Conservation (phyloP, 2,888 invertebrate genomes). For the Cephus rjabovi region DNA sequence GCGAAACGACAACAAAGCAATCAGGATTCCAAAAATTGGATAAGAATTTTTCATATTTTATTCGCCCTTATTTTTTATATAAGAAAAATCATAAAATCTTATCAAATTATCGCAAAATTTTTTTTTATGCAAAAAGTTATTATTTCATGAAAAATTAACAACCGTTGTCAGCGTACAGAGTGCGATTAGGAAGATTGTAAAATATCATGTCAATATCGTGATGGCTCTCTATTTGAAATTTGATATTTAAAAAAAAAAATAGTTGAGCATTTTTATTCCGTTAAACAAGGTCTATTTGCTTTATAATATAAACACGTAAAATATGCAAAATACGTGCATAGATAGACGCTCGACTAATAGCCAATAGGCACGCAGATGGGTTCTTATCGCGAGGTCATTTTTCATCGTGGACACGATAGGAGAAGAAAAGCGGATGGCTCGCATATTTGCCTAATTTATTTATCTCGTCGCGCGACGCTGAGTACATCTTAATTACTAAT, state of each 20-base stretch:
- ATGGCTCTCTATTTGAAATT: background rate
- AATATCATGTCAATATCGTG: background rate
- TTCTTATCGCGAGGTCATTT: conserved; percentile 13
- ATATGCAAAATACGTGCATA: background rate
- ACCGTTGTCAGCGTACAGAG: background rate
- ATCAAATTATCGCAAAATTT: too few species aligned
- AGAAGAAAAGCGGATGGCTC: conserved; percentile 7
- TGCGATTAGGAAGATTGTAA: background rate
- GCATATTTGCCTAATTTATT: conserved; percentile 30
- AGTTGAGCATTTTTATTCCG: too few species aligned
- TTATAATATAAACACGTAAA: background rate
- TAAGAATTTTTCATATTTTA: background rate
- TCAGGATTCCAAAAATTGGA: background rate
- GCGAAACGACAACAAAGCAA: background rate
- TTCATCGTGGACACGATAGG: conserved; percentile 5
- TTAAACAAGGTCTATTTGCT: background rate
- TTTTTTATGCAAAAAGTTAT: background rate
- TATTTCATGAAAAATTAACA: background rate
- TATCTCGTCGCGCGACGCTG: conserved; percentile 18
- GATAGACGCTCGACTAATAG: conserved; percentile 13
- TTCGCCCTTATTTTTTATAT: background rate
- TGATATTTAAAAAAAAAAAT: background rate
- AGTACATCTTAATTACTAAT: conserved; percentile 36
- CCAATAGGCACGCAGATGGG: conserved; percentile 10
- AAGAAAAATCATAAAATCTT: background rate